Evolutionary conservation across 2,113 vertebrate genomes (phyloP).

Genomic region (Coptodon rendalli): DNA sequence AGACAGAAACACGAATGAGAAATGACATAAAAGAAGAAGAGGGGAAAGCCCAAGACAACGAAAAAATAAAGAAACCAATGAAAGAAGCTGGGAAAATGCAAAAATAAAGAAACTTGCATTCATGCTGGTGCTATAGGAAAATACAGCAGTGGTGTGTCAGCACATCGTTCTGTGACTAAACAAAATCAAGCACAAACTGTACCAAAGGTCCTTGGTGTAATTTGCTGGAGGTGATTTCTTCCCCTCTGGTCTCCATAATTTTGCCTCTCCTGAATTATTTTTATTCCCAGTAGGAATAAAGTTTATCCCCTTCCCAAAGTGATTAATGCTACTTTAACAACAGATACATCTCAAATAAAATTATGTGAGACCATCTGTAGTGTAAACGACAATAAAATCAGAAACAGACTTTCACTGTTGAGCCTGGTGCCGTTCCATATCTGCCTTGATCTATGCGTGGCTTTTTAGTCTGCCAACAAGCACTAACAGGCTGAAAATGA

Average conservation of each 20-base stretch:
- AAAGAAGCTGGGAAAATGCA: conserved; percentile 9
- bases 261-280: rapidly evolving
- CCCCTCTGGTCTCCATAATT: neutral
- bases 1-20: conserved; percentile 96
- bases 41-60: conserved; percentile 33
- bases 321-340: neutral
- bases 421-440: neutral
- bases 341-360: rapidly evolving
- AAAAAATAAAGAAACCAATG: conserved; percentile 54
- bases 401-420: neutral
- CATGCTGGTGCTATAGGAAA: neutral
- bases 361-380: rapidly evolving
- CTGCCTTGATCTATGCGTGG: neutral
- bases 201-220: neutral
- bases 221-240: neutral
- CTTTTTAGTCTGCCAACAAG: neutral
- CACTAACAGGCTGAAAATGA: neutral
- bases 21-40: conserved; percentile 76
- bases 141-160: conserved; percentile 75
- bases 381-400: neutral
- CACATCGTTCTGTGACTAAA: neutral
- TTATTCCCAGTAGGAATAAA: neutral
- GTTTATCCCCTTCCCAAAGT: neutral
- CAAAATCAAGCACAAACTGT: neutral
- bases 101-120: conserved; percentile 19